Evolutionary conservation across 2,888 invertebrate genomes (phyloP), one percentile per base, ranked within the genome.

Genomic region (Yponomeuta malinellus): DNA sequence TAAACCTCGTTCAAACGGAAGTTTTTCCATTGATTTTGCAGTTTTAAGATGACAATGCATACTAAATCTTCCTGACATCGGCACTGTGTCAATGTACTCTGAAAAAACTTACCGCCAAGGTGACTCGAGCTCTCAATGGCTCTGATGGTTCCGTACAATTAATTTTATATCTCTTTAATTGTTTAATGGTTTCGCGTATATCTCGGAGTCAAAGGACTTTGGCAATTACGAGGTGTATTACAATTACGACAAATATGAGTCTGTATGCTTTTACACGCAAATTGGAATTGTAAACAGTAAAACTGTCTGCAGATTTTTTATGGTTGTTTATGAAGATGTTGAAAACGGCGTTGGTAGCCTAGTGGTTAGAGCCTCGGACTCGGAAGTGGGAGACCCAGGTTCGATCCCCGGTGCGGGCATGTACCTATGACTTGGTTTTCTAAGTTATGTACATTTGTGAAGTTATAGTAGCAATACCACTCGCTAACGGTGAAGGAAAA

Each of bases 81-180:
- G 15, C 52, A 59, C 52, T 59, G 52, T 59, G 52, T 59, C 52
- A 59, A 59, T 59, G 52, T 15, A 59, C 52, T 59, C 52, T 59
- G 15, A 59, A 59, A 59, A 59, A 59, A 59, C 52, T 1, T 15
- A 15, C 52, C 52, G 15, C 5, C 52, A 59, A 59, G 52, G 52
- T 59, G 52, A 59, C 52, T 59, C 52, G 52, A 15, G 52, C 15
- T 59, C 52, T 59, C 15, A 59, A 15, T 59, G 52, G 52, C 15
- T 15, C 15, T 0, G 15, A 59, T 59, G 52, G 52, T 59, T 59
- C 52, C 52, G 52, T 59, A 59, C 52, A 59, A 59, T 59, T 59
- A 59, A 59, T 59, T 59, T 59, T 59, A 59, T 59, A 59, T 15
- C 52, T 59, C 52, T 59, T 59, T 59, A 59, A 59, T 59, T 59